Evolutionary conservation across 2,797 vertebrate genomes (phyloP).

Genomic region (Hozukius guyotensis): DNA sequence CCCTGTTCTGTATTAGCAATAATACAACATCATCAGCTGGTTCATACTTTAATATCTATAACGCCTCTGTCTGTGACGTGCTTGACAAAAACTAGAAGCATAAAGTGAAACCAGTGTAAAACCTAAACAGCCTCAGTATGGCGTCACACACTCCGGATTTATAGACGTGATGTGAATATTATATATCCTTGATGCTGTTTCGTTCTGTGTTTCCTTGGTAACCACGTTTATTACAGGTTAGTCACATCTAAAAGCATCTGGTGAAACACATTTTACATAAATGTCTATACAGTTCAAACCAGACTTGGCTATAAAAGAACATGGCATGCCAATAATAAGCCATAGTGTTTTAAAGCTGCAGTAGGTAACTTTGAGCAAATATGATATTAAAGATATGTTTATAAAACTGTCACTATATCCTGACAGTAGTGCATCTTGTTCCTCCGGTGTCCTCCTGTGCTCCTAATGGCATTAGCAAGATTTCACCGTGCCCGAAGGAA

Average conservation of each 20-base stretch:
- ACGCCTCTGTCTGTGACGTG: background rate
- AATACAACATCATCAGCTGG: constrained; percentile 11
- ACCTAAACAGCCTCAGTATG: background rate
- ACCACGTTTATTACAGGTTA: constrained; percentile 9
- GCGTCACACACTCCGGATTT: background rate
- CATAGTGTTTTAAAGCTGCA: background rate
- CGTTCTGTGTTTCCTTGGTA: background rate
- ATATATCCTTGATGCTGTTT: background rate
- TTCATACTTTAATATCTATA: background rate
- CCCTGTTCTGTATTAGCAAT: constrained; percentile 44
- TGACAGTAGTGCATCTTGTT: too few species aligned
- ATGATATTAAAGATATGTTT: too few species aligned
- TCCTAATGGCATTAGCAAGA: too few species aligned
- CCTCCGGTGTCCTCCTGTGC: too few species aligned
- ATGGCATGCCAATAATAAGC: background rate
- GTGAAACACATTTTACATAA: background rate
- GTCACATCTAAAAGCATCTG: background rate
- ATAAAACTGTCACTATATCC: too few species aligned
- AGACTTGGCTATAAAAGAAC: background rate
- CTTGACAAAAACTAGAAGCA: background rate
- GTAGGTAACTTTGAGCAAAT: too few species aligned
- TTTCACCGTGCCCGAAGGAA: too few species aligned
- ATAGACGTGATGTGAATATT: background rate
- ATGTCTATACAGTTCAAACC: background rate
- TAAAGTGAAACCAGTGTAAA: constrained; percentile 23